Percentiles rank a stretch among this genome's conserved stretches.
Conservation (phyloP, 2,113 vertebrate genomes). For the Talpa occidentalis region DNA sequence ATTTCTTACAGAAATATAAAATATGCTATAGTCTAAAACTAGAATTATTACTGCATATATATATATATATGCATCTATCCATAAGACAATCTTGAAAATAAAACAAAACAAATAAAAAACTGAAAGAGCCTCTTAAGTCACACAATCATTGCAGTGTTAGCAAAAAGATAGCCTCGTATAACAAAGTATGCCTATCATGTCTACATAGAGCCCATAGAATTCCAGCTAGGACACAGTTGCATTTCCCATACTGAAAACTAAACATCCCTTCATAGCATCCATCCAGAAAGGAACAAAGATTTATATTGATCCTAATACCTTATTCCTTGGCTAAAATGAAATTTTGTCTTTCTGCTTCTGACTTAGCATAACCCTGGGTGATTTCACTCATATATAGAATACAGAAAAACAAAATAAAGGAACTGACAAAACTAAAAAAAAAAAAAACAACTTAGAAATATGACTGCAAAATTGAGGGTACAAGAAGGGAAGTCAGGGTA, state of each 20-base stretch:
- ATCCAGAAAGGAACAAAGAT: neutral
- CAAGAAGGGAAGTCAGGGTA: too few relatives aligned
- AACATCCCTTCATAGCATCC: neutral
- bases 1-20: constrained; percentile 52
- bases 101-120: constrained; percentile 8
- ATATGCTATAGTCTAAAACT: constrained; percentile 29
- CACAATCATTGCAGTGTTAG: neutral
- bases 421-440: too few relatives aligned
- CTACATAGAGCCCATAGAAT: neutral
- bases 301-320: too few relatives aligned
- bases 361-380: too few relatives aligned
- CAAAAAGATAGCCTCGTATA: neutral
- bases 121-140: neutral
- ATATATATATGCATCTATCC: neutral
- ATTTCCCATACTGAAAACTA: neutral
- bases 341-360: too few relatives aligned
- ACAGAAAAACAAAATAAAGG: too few relatives aligned
- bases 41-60: neutral
- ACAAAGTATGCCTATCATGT: neutral
- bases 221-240: neutral
- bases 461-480: too few relatives aligned
- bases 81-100: neutral
- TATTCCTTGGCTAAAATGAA: neutral
- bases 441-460: too few relatives aligned
- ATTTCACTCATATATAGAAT: too few relatives aligned